These are phyloP conservation scores for Pharmacophagus antenor DNA, from an alignment of 2,888 invertebrate species.

Conservation along the genomic window DNA sequence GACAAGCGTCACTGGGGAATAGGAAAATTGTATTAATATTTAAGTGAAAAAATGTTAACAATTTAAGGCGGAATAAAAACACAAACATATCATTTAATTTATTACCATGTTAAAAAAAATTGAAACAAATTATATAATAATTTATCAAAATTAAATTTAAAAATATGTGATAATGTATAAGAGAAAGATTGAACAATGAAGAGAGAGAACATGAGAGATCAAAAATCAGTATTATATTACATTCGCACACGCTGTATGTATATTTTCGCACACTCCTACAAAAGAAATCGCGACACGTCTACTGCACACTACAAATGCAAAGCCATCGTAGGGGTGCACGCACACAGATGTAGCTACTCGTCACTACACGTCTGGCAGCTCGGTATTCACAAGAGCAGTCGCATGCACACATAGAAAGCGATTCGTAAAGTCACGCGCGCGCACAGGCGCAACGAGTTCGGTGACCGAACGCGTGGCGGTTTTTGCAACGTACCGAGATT, in stretches of 20 bases:
- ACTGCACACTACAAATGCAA: slow-evolving; percentile 2
- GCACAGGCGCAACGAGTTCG: slow-evolving; percentile 42
- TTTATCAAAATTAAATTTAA: too few relatives aligned
- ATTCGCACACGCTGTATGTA: slow-evolving; percentile 23
- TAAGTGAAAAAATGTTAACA: too few relatives aligned
- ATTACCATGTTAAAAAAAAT: too few relatives aligned
- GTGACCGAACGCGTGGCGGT: slow-evolving; percentile 47
- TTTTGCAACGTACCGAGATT: slow-evolving; percentile 51
- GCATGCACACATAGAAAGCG: slow-evolving; percentile 13
- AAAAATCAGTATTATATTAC: slow-evolving; percentile 11
- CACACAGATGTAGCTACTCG: slow-evolving; percentile 18
- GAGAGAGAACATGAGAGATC: neutral
- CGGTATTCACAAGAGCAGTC: slow-evolving; percentile 15
- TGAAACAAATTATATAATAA: too few relatives aligned
- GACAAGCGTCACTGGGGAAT: too few relatives aligned
- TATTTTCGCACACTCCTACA: slow-evolving; percentile 17
- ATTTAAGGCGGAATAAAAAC: too few relatives aligned
- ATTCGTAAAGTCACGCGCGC: slow-evolving; percentile 35
- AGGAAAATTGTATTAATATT: too few relatives aligned
- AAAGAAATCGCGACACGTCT: slow-evolving; percentile 25
- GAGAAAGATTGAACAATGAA: too few relatives aligned
- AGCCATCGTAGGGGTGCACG: slow-evolving; percentile 18
- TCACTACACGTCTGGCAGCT: slow-evolving; percentile 33
- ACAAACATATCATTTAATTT: too few relatives aligned
- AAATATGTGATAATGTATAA: too few relatives aligned